Evolutionary conservation across 2,113 vertebrate species (phyloP).

Genomic region (Halcyon malimbica): DNA sequence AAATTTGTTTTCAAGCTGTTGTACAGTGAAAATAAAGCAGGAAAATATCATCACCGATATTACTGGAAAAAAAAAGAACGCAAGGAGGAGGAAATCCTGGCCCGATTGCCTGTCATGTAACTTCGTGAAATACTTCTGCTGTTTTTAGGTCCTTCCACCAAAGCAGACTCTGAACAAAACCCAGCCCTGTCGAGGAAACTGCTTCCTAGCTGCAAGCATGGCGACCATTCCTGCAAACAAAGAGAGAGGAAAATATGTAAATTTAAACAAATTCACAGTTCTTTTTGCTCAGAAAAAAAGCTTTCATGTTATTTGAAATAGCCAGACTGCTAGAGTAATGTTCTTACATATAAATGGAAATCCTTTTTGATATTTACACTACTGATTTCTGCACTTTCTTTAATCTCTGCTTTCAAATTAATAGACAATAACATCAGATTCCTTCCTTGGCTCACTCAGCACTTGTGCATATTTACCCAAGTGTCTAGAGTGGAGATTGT

Average conservation of each 20-base stretch:
- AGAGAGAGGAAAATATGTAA: slow-evolving; percentile 73
- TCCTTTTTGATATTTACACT: slow-evolving; percentile 88
- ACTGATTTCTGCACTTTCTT: slow-evolving; percentile 85
- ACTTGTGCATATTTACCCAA: slow-evolving; percentile 89
- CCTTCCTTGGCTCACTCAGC: slow-evolving; percentile 80
- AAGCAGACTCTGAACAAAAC: slow-evolving; percentile 25
- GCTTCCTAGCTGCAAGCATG: slow-evolving; percentile 62
- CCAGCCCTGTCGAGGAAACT: slow-evolving; percentile 64
- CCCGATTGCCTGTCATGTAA: background rate
- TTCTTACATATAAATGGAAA: slow-evolving; percentile 84
- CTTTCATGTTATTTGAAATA: slow-evolving; percentile 72
- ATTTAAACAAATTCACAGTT: slow-evolving; percentile 73
- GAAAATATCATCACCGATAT: background rate
- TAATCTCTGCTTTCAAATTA: slow-evolving; percentile 95
- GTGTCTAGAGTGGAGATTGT: slow-evolving; percentile 87
- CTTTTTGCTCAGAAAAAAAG: slow-evolving; percentile 57
- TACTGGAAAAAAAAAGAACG: background rate
- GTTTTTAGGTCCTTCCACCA: background rate
- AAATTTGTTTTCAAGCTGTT: background rate
- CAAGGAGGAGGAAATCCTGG: background rate
- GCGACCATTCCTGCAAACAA: slow-evolving; percentile 71
- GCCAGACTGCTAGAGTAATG: slow-evolving; percentile 75
- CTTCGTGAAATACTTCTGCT: slow-evolving; percentile 6
- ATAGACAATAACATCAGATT: slow-evolving; percentile 90
- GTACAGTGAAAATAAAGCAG: background rate